Evolutionary conservation across 1,140 invertebrate genomes (phyloP).

Genomic region (Lepidurus couesii): DNA sequence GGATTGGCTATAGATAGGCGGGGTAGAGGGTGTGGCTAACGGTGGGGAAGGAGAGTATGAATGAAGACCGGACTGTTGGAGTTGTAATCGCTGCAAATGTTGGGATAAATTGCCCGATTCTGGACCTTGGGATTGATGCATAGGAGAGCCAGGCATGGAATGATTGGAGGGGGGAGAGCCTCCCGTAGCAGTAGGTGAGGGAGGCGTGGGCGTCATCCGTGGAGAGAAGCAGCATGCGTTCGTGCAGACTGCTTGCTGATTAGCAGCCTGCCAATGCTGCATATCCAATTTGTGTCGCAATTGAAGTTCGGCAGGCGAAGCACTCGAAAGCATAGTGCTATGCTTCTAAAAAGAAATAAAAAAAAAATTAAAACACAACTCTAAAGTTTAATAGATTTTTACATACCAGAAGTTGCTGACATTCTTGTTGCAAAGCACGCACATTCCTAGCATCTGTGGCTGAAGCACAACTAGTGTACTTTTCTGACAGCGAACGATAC

Average conservation of each 20-base stretch:
- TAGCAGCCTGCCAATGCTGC: conserved; percentile 42
- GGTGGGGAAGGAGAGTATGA: conserved; percentile 38
- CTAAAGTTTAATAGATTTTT: neutral
- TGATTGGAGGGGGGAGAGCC: conserved; percentile 36
- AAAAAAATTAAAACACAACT: conserved; percentile 4
- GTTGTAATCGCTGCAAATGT: conserved; percentile 48
- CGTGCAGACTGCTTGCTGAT: conserved; percentile 36
- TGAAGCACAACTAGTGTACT: conserved; percentile 26
- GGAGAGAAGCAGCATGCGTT: conserved; percentile 38
- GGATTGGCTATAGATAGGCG: conserved; percentile 33
- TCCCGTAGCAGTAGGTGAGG: conserved; percentile 42
- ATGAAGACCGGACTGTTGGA: conserved; percentile 43
- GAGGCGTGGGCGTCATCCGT: conserved; percentile 45
- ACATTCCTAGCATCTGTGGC: conserved; percentile 40
- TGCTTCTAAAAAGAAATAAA: conserved; percentile 42
- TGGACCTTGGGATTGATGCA: conserved; percentile 37
- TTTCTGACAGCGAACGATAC: conserved; percentile 45
- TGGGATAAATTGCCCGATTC: conserved; percentile 42
- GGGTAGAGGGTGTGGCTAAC: conserved; percentile 36
- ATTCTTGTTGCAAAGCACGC: conserved; percentile 49
- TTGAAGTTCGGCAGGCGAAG: conserved; percentile 45
- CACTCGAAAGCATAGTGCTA: conserved; percentile 41
- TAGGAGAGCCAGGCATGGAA: conserved; percentile 44
- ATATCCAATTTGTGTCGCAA: conserved; percentile 46
- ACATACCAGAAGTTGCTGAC: conserved; percentile 48